Conservation (phyloP, 2,797 vertebrate species). For the Phoeniculus purpureus region DNA sequence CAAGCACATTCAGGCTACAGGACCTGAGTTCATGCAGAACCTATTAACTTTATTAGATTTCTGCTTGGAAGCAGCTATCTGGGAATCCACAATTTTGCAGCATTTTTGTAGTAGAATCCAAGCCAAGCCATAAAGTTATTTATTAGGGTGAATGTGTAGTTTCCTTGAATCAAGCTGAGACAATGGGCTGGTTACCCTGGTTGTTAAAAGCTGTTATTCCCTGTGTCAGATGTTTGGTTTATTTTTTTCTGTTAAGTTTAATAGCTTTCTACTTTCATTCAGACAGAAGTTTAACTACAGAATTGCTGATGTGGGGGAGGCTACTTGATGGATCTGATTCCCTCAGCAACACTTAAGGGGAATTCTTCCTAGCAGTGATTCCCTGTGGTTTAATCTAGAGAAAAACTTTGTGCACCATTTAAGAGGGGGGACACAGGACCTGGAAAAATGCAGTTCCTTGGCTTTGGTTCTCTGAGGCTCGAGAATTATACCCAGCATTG, state of each 20-base stretch:
- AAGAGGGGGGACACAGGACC: neutral
- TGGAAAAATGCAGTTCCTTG: neutral
- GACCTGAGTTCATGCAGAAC: neutral
- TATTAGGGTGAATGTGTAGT: neutral
- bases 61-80: neutral
- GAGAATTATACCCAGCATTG: constrained; percentile 6
- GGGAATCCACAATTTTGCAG: neutral
- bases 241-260: neutral
- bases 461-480: neutral
- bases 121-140: neutral
- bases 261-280: constrained; percentile 15
- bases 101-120: neutral
- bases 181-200: neutral
- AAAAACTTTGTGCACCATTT: neutral
- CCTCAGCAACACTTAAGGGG: neutral
- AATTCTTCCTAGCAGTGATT: neutral
- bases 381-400: neutral
- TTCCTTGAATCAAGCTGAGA: neutral
- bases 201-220: neutral
- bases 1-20: neutral
- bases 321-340: neutral
- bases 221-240: neutral
- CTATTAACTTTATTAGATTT: neutral
- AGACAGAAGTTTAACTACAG: neutral
- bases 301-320: neutral